Percentiles rank a stretch among this genome's conserved stretches.
phyloP scores from a whole-genome alignment of 2,888 invertebrate species.

The Leptopilina drosophilae region DNA sequence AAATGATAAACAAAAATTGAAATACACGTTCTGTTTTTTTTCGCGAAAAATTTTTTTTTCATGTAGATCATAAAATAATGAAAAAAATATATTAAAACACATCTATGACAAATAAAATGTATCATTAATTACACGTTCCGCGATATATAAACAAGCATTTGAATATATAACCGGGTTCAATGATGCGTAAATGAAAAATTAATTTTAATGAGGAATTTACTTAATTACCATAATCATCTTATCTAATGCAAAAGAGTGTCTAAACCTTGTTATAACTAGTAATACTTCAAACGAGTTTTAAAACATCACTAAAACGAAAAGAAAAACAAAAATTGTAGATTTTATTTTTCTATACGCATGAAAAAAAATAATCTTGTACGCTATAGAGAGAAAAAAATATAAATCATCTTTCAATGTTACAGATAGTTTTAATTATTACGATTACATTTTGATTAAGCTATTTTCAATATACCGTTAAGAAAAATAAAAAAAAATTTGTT shows the following conservation, averaged over 20 bases:
- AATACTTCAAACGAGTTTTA: neutral
- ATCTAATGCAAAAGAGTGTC: constrained; percentile 4
- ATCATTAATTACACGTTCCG: neutral
- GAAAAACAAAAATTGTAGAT: neutral
- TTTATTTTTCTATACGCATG: neutral
- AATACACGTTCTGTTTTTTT: neutral
- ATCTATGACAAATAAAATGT: neutral
- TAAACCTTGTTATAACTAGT: neutral
- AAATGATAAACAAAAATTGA: constrained; percentile 1
- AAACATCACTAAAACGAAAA: neutral
- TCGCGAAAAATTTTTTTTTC: neutral
- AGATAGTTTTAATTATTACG: too few relatives aligned
- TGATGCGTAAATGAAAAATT: neutral
- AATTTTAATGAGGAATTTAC: neutral
- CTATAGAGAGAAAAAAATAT: too few relatives aligned
- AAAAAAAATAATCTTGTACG: neutral
- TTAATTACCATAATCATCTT: constrained; percentile 8
- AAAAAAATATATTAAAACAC: too few relatives aligned
- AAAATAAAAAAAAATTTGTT: too few relatives aligned
- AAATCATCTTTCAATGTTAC: too few relatives aligned
- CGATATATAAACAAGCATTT: neutral
- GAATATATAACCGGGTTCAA: neutral
- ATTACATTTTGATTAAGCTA: too few relatives aligned
- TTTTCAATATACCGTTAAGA: too few relatives aligned
- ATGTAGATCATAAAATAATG: constrained; percentile 7